Evolutionary conservation across 2,113 vertebrate genomes (phyloP), one percentile per base, ranked within the genome.

Genomic region (Naja naja): DNA sequence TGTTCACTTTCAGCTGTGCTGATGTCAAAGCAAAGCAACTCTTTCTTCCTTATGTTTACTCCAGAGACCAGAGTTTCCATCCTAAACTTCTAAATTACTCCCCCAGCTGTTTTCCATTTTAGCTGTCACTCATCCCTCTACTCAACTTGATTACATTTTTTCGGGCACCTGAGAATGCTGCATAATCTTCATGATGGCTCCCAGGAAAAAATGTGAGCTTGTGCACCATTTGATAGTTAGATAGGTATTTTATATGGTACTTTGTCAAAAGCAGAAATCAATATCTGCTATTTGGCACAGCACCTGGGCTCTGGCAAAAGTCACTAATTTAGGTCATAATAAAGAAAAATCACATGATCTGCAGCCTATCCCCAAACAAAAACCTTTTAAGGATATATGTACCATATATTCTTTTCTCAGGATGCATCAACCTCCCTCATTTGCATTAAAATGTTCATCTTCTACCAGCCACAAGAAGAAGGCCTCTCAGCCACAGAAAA

Each of bases 361-460:
- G 56, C 4, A 53, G 81, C 12, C 34, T 22, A 95, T 74, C 69
- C 69, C 69, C 85, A 95, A 90, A 55, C 93, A 93, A 90, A 30
- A 93, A 20, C 90, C 54, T 3, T 88, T 93, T 88, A 74, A 94
- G 91, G 85, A 69, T 60, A 93, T 30, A 85, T 49, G 30, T 53
- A 47, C 91, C 27, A 14, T 14, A 30, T 90, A 54, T 7, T 14
- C 93, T 93, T 90, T 93, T 95, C 94, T 94, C 54, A 64, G 87
- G 54, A 39, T 90, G 88, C 3, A 94, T 89, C 90, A 89, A 90
- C 88, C 85, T 49, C 81, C 93, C 89, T 93, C 89, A 94, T 95
- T 92, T 95, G 91, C 88, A 92, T 10, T 93, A 90, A 95, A 88
- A 95, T 91, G 91, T 89, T 30, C 92, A 86, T 91, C 93, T 90